Evolutionary conservation across 2,888 invertebrate species (phyloP), one percentile per base, ranked within the genome.

Genomic region (Rhagonycha fulva): DNA sequence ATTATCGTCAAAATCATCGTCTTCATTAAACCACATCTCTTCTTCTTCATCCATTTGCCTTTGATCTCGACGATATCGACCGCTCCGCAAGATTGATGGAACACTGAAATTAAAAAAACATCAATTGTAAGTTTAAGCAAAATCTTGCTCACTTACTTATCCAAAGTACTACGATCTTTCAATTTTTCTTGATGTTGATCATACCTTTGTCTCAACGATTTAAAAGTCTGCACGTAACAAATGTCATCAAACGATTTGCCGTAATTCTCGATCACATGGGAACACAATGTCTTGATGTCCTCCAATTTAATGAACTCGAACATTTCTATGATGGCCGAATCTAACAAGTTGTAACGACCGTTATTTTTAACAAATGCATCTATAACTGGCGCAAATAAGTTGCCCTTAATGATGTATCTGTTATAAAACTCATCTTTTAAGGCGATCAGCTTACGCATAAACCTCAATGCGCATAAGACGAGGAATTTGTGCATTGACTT

Each of bases 381-480:
- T 82, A 99, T 95, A 75, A 99, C 97, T 32, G 98, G 98, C 82
- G 96, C 95, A 89, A 99, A 97, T 75, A 99, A 91, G 89, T 97
- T 96, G 79, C 97, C 96, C 87, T 96, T 96, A 82, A 96, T 95
- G 84, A 99, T 97, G 89, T 98, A 97, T 86, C 98, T 88, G 89
- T 98, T 97, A 89, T 99, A 99, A 89, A 98, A 97, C 87, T 99
- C 99, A 87, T 99, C 99, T 89, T 99, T 99, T 77, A 98, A 91
- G 72, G 98, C 97, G 84, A 99, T 94, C 81, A 99, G 96, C 89
- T 98, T 98, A 84, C 99, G 93, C 94, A 99, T 94, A 89, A 99
- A 96, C 80, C 99, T 93, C 83, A 99, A 91, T 74, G 99, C 98
- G 89, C 98, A 95, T 76, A 99, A 92, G 84, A 98, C 98, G 83